Percentiles rank a stretch among this genome's conserved stretches.
Conservation (phyloP, 2,113 vertebrate species). For the Cheilinus undulatus region DNA sequence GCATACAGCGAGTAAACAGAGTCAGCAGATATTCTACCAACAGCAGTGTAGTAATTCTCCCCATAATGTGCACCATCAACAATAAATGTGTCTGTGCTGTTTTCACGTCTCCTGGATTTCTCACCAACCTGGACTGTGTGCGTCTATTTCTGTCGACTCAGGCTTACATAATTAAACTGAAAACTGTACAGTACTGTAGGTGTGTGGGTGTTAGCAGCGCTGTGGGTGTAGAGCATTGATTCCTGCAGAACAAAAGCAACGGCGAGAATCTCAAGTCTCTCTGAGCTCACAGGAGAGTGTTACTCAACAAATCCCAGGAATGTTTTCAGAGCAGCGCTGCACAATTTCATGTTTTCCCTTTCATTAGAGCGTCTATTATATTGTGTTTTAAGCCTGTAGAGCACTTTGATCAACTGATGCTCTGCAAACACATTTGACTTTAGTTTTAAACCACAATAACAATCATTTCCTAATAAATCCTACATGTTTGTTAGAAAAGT, state of each 20-base stretch:
- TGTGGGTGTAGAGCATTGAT: constrained; percentile 65
- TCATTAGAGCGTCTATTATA: neutral
- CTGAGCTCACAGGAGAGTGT: constrained; percentile 42
- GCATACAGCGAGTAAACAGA: neutral
- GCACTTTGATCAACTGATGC: no score
- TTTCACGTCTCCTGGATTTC: constrained; percentile 45
- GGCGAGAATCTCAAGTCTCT: constrained; percentile 55
- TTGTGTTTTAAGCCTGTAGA: no score
- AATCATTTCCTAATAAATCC: neutral
- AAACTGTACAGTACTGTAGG: constrained; percentile 42
- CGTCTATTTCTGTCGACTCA: constrained; percentile 67
- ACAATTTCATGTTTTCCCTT: neutral
- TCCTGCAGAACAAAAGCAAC: constrained; percentile 58
- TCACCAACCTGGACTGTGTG: constrained; percentile 40
- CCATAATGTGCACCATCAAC: constrained; percentile 42
- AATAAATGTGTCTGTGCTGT: constrained; percentile 43
- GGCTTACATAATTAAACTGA: constrained; percentile 73
- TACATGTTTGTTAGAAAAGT: no score
- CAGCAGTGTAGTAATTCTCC: constrained; percentile 33
- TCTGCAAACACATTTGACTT: neutral
- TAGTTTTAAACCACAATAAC: neutral
- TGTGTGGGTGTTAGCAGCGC: constrained; percentile 60
- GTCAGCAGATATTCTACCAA: constrained; percentile 44
- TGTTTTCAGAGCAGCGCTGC: constrained; percentile 3
- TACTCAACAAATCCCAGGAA: constrained; percentile 44